These are phyloP conservation scores for Champsocephalus gunnari DNA, from an alignment of 2,797 vertebrate species.

Conservation along the genomic window DNA sequence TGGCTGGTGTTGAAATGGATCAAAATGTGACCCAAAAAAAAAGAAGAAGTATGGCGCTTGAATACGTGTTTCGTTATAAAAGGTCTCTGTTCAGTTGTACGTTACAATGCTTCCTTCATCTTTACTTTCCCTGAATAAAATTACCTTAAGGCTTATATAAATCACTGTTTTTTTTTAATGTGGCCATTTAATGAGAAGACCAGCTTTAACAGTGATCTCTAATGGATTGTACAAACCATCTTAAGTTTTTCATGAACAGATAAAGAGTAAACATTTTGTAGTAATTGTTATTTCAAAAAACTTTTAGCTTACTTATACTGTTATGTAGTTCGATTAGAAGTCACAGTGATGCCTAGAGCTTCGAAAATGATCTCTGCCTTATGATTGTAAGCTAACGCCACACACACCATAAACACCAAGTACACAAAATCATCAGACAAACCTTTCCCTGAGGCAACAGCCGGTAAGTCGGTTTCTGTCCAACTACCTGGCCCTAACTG, in stretches of 20 bases:
- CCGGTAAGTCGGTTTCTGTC: conserved; percentile 66
- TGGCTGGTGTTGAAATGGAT: conserved; percentile 75
- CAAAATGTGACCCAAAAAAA: conserved; percentile 39
- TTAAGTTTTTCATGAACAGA: conserved; percentile 29
- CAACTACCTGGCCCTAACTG: conserved; percentile 72
- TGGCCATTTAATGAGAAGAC: conserved; percentile 23
- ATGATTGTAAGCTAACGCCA: conserved; percentile 83
- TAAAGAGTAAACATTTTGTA: conserved; percentile 58
- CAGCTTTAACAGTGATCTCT: conserved; percentile 21
- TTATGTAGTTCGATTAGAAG: conserved; percentile 74
- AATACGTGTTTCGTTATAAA: conserved; percentile 38
- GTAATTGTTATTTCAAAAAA: conserved; percentile 44
- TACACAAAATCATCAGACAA: conserved; percentile 75
- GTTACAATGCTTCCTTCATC: conserved; percentile 52
- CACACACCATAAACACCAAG: conserved; percentile 71
- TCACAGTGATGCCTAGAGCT: conserved; percentile 82
- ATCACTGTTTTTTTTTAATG: conserved; percentile 11
- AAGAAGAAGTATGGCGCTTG: conserved; percentile 52
- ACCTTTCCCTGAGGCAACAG: conserved; percentile 83
- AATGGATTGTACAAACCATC: conserved; percentile 25
- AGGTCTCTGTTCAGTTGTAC: conserved; percentile 31
- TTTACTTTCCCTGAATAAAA: conserved; percentile 42
- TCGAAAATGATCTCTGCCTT: conserved; percentile 76
- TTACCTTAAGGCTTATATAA: conserved; percentile 39
- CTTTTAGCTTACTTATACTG: conserved; percentile 77